Conservation (phyloP, 2,113 vertebrate genomes). For the Pholis gunnellus region DNA sequence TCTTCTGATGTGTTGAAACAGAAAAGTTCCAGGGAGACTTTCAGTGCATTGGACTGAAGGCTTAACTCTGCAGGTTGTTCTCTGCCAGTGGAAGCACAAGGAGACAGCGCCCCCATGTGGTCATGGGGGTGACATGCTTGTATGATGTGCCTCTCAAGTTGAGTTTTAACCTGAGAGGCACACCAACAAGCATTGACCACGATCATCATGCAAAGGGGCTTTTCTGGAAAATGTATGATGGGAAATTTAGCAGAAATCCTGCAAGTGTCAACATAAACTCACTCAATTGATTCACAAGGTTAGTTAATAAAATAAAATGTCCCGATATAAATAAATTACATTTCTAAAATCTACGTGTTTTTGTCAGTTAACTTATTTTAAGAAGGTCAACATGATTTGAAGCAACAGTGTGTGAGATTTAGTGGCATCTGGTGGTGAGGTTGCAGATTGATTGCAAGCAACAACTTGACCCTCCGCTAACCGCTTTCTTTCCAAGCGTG, state of each 20-base stretch:
- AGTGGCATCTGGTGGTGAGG: too few species aligned
- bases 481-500: too few species aligned
- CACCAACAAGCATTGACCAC: not conserved
- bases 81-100: not conserved
- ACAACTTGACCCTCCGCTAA: too few species aligned
- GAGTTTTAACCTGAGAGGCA: not conserved
- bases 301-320: not conserved
- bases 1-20: not conserved
- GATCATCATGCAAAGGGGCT: not conserved
- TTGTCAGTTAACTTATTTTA: too few species aligned
- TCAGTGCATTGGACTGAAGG: not conserved
- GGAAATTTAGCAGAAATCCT: not conserved
- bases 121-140: not conserved
- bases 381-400: too few species aligned
- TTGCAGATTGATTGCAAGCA: too few species aligned
- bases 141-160: not conserved
- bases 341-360: too few species aligned
- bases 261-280: not conserved
- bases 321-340: too few species aligned
- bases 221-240: not conserved
- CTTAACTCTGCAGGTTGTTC: not conserved
- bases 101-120: constrained; percentile 60
- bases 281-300: not conserved
- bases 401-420: too few species aligned
- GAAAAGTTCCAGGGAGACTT: not conserved